Evolutionary conservation across 2,113 vertebrate species (phyloP), one percentile per base, ranked within the genome.

Genomic region (Taurulus bubalis): DNA sequence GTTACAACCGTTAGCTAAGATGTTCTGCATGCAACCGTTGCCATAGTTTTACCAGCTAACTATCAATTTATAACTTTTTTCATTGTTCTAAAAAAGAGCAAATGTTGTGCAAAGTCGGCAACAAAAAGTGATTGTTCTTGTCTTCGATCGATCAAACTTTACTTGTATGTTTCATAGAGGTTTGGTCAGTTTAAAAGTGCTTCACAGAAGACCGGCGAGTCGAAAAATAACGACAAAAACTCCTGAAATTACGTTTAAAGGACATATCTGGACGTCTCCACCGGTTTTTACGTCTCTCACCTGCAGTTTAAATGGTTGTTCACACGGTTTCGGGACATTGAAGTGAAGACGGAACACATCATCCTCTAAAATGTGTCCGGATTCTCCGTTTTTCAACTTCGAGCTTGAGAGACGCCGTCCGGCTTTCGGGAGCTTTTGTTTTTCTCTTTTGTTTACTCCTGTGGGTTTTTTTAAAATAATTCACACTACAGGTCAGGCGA

Each of bases 401-500:
- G 68, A 66, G 56, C 26, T n/a, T 45, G 5, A 8, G 71, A 42
- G 36, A 51, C 24, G 30, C 12, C 34, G 14, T 32, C 7, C 45
- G 32, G 16, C 15, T 69, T 65, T 24, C 58, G 56, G 56, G 28
- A 8, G 10, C 11, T 34, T 80, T 78, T 49, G 0, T 28, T 58
- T 80, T 72, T 47, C 38, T 30, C 68, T 68, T 79, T 36, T 66
- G 60, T 72, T 69, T 53, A 15, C 7, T 64, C 78, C 64, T 51
- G 26, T 20, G 66, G 63, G 82, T 40, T 84, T 84, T 83, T 14
- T 82, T 9, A 9, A 38, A 38, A 38, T 68, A 49, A 80, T 71
- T 77, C 66, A 51, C 64, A 42, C 42, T 47, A 26, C 26, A 69
- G 71, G 63, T 75, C 60, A 14, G 40, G 66, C 36, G 45, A 40